Evolutionary conservation across 1,140 invertebrate species (phyloP).

Genomic region (Lycorma delicatula): DNA sequence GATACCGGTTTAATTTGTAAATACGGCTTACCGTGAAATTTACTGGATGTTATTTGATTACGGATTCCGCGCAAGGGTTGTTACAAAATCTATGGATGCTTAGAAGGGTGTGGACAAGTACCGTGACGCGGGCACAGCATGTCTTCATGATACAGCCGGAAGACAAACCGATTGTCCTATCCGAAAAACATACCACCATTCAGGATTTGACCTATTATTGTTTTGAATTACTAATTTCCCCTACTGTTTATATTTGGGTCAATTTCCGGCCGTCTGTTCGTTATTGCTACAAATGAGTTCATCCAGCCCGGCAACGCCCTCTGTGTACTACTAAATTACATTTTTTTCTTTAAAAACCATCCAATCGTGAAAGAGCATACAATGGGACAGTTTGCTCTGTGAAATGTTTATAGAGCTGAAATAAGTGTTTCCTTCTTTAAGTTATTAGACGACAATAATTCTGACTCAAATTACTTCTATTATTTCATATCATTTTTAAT

Average conservation of each 20-base stretch:
- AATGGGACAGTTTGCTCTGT: constrained; percentile 2
- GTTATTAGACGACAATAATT: neutral
- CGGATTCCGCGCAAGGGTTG: too few species aligned
- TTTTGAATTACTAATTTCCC: constrained; percentile 7
- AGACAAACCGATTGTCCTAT: neutral
- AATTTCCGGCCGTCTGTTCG: constrained; percentile 5
- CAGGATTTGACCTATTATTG: constrained; percentile 4
- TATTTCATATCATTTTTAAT: too few species aligned
- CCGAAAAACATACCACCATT: neutral
- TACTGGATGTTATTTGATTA: too few species aligned
- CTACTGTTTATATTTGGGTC: constrained; percentile 5
- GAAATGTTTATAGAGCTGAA: neutral
- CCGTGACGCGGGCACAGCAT: too few species aligned
- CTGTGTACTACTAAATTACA: neutral
- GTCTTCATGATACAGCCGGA: neutral
- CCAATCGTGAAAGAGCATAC: neutral
- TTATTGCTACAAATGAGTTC: too few species aligned
- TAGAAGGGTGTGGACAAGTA: too few species aligned
- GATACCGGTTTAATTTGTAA: too few species aligned
- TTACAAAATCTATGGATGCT: too few species aligned
- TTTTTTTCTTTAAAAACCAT: constrained; percentile 3
- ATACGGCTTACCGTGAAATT: too few species aligned
- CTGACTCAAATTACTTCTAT: too few species aligned
- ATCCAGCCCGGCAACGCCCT: neutral
- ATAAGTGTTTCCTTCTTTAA: constrained; percentile 2